Conservation (phyloP, 1,140 invertebrate species). For the Drosophila ambigua region DNA sequence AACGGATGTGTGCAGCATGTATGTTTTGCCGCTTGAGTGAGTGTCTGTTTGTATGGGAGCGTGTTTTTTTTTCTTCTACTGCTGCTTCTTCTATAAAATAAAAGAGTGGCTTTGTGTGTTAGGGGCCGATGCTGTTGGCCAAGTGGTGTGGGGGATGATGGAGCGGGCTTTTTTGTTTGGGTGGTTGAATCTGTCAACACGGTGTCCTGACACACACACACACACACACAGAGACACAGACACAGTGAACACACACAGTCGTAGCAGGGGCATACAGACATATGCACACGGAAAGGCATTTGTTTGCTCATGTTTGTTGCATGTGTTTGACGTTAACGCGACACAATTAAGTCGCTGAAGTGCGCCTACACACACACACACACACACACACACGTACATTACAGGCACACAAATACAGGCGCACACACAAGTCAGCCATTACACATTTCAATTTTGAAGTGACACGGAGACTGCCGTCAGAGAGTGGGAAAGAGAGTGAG, state of each 20-base stretch:
- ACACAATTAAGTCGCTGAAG: slow-evolving; percentile 81
- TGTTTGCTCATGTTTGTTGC: slow-evolving; percentile 80
- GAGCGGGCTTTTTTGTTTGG: slow-evolving; percentile 64
- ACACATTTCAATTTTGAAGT: slow-evolving; percentile 77
- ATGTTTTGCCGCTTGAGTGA: slow-evolving; percentile 79
- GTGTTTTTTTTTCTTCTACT: slow-evolving; percentile 20
- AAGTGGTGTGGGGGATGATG: slow-evolving; percentile 15
- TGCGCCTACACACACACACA: slow-evolving; percentile 61
- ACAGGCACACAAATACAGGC: slow-evolving; percentile 5
- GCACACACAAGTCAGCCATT: slow-evolving; percentile 61
- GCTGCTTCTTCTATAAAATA: slow-evolving; percentile 59
- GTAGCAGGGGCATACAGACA: slow-evolving; percentile 1
- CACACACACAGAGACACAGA: slow-evolving; percentile 29
- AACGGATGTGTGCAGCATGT: slow-evolving; percentile 72
- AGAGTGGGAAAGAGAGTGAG: neutral
- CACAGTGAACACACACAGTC: neutral
- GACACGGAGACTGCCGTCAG: slow-evolving; percentile 22
- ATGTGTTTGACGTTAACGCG: slow-evolving; percentile 81
- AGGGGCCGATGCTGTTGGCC: neutral
- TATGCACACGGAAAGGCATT: slow-evolving; percentile 51
- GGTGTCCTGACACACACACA: slow-evolving; percentile 56
- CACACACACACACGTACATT: slow-evolving; percentile 10
- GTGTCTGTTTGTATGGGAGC: slow-evolving; percentile 56
- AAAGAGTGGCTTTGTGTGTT: slow-evolving; percentile 75
- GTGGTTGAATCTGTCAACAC: slow-evolving; percentile 78